Percentiles rank a stretch among this genome's conserved stretches.
phyloP scores from a whole-genome alignment of 2,113 vertebrate species.

The Rousettus leschenaultii region DNA sequence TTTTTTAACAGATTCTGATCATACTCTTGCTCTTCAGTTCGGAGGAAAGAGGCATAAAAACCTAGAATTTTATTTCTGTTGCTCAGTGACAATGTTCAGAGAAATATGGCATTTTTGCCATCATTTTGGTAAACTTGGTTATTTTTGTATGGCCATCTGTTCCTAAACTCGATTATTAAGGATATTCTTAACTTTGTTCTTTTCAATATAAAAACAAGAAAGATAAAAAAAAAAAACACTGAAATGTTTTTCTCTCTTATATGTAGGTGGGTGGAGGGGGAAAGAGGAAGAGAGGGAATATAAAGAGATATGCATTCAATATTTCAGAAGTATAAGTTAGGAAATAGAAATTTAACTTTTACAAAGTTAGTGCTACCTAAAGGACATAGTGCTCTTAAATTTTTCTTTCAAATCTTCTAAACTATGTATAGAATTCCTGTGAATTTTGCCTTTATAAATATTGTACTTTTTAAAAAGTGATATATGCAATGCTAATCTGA shows the following conservation, averaged over 20 bases:
- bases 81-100: constrained; percentile 12
- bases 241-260: not conserved
- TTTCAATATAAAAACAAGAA: not conserved
- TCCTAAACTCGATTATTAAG: constrained; percentile 13
- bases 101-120: constrained; percentile 32
- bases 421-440: not conserved
- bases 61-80: constrained; percentile 11
- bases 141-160: constrained; percentile 58
- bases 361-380: not conserved
- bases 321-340: not conserved
- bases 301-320: not conserved
- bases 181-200: constrained; percentile 26
- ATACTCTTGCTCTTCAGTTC: not conserved
- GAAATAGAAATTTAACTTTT: not conserved
- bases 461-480: not conserved
- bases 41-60: not conserved
- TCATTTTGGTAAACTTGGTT: constrained; percentile 51
- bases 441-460: not conserved
- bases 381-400: not conserved
- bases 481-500: not conserved
- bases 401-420: not conserved
- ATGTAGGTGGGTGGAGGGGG: not conserved
- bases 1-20: not conserved
- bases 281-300: not conserved
- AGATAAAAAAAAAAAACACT: not conserved